Conservation (phyloP, 2,888 invertebrate species). For the Quadroppia sp. region DNA sequence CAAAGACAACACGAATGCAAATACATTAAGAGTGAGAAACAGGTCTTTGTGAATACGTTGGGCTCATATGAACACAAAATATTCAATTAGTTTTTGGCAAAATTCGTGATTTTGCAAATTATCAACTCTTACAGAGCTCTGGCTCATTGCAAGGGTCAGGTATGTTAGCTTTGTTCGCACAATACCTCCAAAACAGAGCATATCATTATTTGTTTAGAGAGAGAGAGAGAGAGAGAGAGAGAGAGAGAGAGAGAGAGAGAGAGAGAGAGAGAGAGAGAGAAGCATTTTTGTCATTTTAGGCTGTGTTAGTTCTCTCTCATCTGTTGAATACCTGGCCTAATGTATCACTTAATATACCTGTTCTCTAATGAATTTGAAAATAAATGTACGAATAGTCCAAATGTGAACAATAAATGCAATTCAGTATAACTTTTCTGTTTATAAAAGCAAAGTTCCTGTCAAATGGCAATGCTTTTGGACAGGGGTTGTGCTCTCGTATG, state of each 20-base stretch:
- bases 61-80: slow-evolving; percentile 13
- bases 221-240: too few relatives aligned
- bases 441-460: slow-evolving; percentile 36
- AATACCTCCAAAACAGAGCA: slow-evolving; percentile 4
- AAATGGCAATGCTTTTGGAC: not conserved
- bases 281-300: not conserved
- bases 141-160: not conserved
- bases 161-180: slow-evolving; percentile 15
- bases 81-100: slow-evolving; percentile 26
- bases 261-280: too few relatives aligned
- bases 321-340: slow-evolving; percentile 7
- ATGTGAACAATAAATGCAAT: slow-evolving; percentile 11
- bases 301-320: not conserved
- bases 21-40: not conserved
- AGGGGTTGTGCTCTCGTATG: not conserved
- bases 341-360: slow-evolving; percentile 14
- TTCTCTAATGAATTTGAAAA: not conserved
- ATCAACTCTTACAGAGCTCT: not conserved
- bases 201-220: slow-evolving; percentile 16
- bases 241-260: too few relatives aligned
- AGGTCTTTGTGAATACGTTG: slow-evolving; percentile 20
- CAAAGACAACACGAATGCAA: slow-evolving; percentile 9
- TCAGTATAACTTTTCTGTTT: not conserved
- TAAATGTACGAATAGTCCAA: not conserved
- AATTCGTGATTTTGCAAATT: slow-evolving; percentile 34